Conservation (phyloP, 2,113 vertebrate genomes). For the Pluvianellus socialis region DNA sequence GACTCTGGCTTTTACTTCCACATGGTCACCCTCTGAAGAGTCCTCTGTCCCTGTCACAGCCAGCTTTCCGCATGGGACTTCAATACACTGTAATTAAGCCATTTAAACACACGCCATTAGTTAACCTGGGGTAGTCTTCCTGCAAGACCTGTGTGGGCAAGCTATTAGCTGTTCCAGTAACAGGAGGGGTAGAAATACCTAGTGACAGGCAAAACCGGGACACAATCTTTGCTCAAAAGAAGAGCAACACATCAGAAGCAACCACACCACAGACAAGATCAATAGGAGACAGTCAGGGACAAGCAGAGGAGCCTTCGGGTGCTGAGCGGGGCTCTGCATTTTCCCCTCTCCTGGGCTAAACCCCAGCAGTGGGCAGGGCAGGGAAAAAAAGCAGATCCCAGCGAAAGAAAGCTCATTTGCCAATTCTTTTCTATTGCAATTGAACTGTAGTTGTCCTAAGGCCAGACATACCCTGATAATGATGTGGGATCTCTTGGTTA, state of each 20-base stretch:
- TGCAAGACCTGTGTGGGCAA: neutral
- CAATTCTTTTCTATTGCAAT: neutral
- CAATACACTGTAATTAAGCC: conserved; percentile 12
- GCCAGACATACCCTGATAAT: neutral
- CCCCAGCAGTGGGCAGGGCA: neutral
- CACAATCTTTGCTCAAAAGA: neutral
- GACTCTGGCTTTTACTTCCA: neutral
- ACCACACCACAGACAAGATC: neutral
- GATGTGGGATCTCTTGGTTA: neutral
- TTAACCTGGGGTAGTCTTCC: neutral
- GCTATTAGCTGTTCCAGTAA: neutral
- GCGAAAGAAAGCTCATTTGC: neutral
- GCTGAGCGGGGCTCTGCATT: neutral
- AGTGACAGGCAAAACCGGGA: neutral
- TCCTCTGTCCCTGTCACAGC: neutral
- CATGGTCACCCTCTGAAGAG: neutral
- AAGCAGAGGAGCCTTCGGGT: fast-evolving
- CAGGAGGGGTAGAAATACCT: neutral
- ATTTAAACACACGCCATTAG: neutral
- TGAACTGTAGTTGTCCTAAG: neutral
- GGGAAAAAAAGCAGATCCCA: neutral
- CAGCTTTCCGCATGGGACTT: neutral
- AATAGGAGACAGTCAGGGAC: neutral
- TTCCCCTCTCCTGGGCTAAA: neutral
- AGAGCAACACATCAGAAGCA: neutral